Conservation (phyloP, 2,797 vertebrate genomes). For the Dallia pectoralis region DNA sequence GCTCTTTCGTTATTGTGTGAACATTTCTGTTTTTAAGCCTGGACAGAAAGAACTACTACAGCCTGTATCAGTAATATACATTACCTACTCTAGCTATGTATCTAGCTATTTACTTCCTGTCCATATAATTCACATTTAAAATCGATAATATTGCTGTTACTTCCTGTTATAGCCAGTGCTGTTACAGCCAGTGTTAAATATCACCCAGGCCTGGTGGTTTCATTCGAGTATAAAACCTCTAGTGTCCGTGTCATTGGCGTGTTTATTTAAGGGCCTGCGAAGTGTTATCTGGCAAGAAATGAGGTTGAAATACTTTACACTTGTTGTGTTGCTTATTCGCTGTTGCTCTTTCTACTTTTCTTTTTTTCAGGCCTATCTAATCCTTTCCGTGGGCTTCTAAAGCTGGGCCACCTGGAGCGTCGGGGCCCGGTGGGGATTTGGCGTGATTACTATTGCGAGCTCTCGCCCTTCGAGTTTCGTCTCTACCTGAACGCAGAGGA, state of each 20-base stretch:
- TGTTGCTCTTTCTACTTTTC: conserved; percentile 1
- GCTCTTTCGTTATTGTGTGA: neutral
- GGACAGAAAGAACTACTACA: neutral
- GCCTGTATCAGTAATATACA: neutral
- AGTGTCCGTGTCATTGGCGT: too few species aligned
- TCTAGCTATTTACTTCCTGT: too few species aligned
- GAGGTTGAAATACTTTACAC: neutral
- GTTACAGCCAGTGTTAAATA: neutral
- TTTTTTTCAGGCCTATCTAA: conserved; percentile 82
- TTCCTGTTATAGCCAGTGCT: too few species aligned
- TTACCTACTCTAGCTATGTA: too few species aligned
- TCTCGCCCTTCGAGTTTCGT: conserved; percentile 88
- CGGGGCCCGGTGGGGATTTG: conserved; percentile 85
- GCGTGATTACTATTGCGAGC: conserved; percentile 89
- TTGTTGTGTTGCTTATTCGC: neutral
- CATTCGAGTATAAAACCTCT: neutral
- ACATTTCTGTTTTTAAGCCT: neutral
- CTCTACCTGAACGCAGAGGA: conserved; percentile 83
- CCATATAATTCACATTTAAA: too few species aligned
- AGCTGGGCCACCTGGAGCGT: conserved; percentile 88
- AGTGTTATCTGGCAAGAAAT: neutral
- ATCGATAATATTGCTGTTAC: too few species aligned
- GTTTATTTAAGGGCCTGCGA: neutral
- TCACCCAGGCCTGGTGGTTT: neutral
- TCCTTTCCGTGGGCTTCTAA: conserved; percentile 91